These are phyloP conservation scores for Noctua janthina DNA, from an alignment of 2,888 invertebrate genomes.

Conservation along the genomic window DNA sequence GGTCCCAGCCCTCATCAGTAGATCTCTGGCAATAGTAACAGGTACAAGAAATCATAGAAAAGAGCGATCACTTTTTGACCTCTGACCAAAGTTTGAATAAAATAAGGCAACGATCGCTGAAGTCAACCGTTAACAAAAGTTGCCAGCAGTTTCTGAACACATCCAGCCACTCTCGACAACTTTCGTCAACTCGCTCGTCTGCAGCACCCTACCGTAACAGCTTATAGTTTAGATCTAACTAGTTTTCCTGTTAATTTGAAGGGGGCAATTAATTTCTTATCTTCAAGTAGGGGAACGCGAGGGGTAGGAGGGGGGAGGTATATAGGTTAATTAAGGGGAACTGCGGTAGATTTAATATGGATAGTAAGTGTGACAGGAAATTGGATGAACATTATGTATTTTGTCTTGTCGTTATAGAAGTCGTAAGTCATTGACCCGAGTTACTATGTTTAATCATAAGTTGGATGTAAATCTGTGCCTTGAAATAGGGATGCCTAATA, in stretches of 20 bases:
- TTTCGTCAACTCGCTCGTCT: conserved; percentile 5
- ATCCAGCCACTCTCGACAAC: background rate
- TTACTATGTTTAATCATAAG: background rate
- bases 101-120: no score
- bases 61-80: no score
- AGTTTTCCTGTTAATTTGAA: conserved; percentile 58
- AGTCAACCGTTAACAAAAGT: background rate
- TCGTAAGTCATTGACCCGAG: background rate
- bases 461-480: background rate
- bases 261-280: conserved; percentile 61
- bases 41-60: background rate
- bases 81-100: background rate
- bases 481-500: no score
- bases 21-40: background rate
- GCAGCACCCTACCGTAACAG: conserved; percentile 20
- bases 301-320: conserved; percentile 16
- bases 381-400: conserved; percentile 40
- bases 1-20: background rate
- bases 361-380: conserved; percentile 45
- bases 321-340: conserved; percentile 37
- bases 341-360: conserved; percentile 35
- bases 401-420: background rate
- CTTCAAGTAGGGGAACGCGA: conserved; percentile 14
- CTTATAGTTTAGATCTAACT: conserved; percentile 58
- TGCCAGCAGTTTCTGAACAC: background rate